Percentiles rank a stretch among this genome's conserved stretches.
These are phyloP conservation scores for Drosophila obscura DNA, from an alignment of 1,140 invertebrate species.

Conservation along the genomic window DNA sequence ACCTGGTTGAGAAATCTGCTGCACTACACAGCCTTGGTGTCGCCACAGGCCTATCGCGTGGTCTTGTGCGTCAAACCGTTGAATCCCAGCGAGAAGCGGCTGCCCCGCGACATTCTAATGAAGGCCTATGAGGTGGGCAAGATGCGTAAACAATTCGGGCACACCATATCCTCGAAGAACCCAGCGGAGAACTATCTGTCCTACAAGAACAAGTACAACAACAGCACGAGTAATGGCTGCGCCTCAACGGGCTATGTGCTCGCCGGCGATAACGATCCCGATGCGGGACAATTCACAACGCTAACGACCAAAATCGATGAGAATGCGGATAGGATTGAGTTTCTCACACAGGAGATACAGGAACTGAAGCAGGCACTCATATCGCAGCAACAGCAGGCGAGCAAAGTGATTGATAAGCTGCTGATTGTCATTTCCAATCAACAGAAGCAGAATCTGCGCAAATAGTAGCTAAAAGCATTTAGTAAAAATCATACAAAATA, in stretches of 20 bases:
- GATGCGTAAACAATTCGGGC: slow-evolving; percentile 87
- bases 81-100: slow-evolving; percentile 90
- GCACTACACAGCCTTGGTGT: slow-evolving; percentile 89
- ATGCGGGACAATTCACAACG: slow-evolving; percentile 84
- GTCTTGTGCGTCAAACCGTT: slow-evolving; percentile 91
- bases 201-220: slow-evolving; percentile 87
- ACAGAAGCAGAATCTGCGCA: slow-evolving; percentile 81
- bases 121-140: slow-evolving; percentile 90
- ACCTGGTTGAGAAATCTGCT: slow-evolving; percentile 89
- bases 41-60: slow-evolving; percentile 90
- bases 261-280: slow-evolving; percentile 78
- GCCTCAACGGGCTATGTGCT: slow-evolving; percentile 84
- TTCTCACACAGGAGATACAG: slow-evolving; percentile 86
- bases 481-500: slow-evolving; percentile 41
- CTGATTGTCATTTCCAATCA: slow-evolving; percentile 82
- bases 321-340: slow-evolving; percentile 86
- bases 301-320: slow-evolving; percentile 87
- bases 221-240: slow-evolving; percentile 84
- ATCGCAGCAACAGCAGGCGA: slow-evolving; percentile 82
- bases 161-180: slow-evolving; percentile 87
- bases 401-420: slow-evolving; percentile 83
- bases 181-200: slow-evolving; percentile 85
- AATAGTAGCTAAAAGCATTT: slow-evolving; percentile 62
- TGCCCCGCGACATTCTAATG: slow-evolving; percentile 90
- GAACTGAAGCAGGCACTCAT: slow-evolving; percentile 86